Percentiles rank a stretch among this genome's conserved stretches.
Conservation (phyloP, 1,140 invertebrate species). For the Wiebesia pumilae region DNA sequence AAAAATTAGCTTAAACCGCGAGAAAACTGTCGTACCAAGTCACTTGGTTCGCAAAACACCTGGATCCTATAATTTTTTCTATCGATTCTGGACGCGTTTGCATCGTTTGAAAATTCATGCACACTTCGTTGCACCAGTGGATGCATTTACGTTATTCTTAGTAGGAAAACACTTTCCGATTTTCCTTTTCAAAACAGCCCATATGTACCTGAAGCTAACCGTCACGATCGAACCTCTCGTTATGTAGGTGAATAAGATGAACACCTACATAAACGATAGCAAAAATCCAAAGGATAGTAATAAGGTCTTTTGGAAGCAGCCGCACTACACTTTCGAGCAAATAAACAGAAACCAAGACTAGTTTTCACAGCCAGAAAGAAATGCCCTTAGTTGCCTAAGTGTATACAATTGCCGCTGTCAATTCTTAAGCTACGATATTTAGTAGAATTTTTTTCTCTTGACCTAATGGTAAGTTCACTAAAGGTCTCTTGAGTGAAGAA, state of each 20-base stretch:
- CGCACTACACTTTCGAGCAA: background rate
- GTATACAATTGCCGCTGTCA: background rate
- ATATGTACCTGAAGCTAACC: background rate
- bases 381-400: background rate
- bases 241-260: background rate
- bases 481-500: too few species aligned
- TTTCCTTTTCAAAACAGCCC: background rate
- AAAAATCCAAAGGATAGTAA: background rate
- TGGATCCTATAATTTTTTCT: background rate
- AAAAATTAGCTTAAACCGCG: background rate
- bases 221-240: conserved; percentile 1
- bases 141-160: conserved; percentile 36
- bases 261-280: too few species aligned
- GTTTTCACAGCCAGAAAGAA: background rate
- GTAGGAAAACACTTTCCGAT: background rate
- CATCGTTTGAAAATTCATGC: conserved; percentile 44
- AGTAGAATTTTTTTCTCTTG: too few species aligned
- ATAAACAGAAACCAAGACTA: background rate
- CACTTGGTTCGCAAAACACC: conserved; percentile 24
- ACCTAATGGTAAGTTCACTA: too few species aligned
- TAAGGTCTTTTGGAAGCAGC: background rate
- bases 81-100: conserved; percentile 18
- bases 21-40: conserved; percentile 42
- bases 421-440: too few species aligned
- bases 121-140: conserved; percentile 44